Percentiles rank a stretch among this genome's conserved stretches.
Evolutionary conservation across 2,797 vertebrate species (phyloP).

Genomic region (Molothrus aeneus): DNA sequence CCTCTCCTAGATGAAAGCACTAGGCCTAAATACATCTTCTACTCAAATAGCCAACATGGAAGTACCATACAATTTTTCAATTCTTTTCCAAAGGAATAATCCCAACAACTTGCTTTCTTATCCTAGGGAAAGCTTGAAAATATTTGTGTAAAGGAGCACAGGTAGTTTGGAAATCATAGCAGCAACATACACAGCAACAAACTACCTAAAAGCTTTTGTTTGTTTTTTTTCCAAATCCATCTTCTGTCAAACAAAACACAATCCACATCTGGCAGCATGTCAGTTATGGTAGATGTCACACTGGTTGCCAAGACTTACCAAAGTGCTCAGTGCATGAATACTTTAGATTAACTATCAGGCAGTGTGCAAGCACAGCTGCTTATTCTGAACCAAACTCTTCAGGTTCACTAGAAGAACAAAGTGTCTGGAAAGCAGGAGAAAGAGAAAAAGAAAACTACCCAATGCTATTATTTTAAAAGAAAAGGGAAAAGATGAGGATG

Average conservation of each 20-base stretch:
- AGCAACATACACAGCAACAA: background rate
- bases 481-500: background rate
- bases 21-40: background rate
- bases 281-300: background rate
- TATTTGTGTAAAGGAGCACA: background rate
- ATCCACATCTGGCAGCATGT: background rate
- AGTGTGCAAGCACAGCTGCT: background rate
- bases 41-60: background rate
- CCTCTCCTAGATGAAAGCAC: background rate
- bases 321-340: background rate
- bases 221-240: background rate
- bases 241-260: background rate
- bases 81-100: background rate
- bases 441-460: rapidly evolving
- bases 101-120: background rate
- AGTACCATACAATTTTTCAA: background rate
- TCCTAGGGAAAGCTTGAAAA: background rate
- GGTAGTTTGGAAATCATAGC: background rate
- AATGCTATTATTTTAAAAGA: background rate
- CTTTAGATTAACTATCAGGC: background rate
- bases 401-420: background rate
- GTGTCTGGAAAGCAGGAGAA: background rate
- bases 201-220: background rate
- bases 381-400: background rate
- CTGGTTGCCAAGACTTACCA: background rate